Evolutionary conservation across 2,113 vertebrate genomes (phyloP).

Genomic region (Mus musculus): GRCm39 chr11:37964001-37964500

Average conservation of each 20-base stretch:
- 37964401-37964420: background rate
- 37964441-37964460: background rate
- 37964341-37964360: background rate
- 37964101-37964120: background rate
- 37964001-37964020: background rate
- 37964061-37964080: background rate
- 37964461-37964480: background rate
- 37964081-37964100: background rate
- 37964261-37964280: background rate
- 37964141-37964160: background rate
- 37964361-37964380: background rate
- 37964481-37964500: background rate
- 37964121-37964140: background rate
- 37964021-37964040: background rate
- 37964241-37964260: background rate
- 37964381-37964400: background rate
- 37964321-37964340: background rate
- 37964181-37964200: background rate
- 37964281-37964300: background rate
- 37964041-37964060: background rate
- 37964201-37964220: background rate
- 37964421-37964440: background rate
- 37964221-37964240: background rate
- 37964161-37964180: background rate
- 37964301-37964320: background rate